Evolutionary conservation across 1,140 invertebrate genomes (phyloP).

Genomic region (Zaprionus lachaisei): DNA sequence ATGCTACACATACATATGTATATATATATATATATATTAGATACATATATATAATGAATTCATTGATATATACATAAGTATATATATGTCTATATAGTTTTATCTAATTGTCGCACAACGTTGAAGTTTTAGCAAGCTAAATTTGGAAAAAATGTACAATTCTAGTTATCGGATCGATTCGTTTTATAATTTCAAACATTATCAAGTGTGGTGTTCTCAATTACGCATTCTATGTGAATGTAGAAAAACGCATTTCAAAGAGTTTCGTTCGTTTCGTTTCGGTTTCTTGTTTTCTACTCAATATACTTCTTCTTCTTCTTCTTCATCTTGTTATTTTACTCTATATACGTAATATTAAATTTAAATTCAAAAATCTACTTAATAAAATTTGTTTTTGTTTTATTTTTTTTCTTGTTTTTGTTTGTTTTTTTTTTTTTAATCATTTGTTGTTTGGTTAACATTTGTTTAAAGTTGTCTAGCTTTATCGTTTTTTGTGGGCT

Average conservation of each 20-base stretch:
- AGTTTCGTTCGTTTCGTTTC: slow-evolving; percentile 31
- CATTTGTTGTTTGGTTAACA: slow-evolving; percentile 72
- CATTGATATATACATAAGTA: slow-evolving; percentile 10
- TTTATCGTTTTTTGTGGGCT: slow-evolving; percentile 58
- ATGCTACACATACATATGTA: not conserved
- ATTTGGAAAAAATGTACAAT: slow-evolving; percentile 72
- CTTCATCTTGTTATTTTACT: slow-evolving; percentile 37
- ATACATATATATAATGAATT: slow-evolving; percentile 9
- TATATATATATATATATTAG: not conserved
- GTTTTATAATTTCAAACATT: slow-evolving; percentile 5
- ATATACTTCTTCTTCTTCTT: slow-evolving; percentile 25
- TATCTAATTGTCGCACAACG: slow-evolving; percentile 51
- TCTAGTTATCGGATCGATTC: slow-evolving; percentile 41
- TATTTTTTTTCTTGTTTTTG: slow-evolving; percentile 22
- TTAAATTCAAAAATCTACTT: slow-evolving; percentile 79
- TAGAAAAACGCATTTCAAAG: slow-evolving; percentile 71
- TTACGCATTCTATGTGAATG: slow-evolving; percentile 28
- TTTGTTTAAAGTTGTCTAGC: slow-evolving; percentile 54
- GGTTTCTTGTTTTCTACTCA: slow-evolving; percentile 18
- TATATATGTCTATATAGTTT: slow-evolving; percentile 19
- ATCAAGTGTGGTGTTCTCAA: slow-evolving; percentile 10
- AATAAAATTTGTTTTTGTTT: slow-evolving; percentile 66
- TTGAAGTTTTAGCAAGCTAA: slow-evolving; percentile 54
- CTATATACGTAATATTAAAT: slow-evolving; percentile 59
- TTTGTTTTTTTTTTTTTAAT: slow-evolving; percentile 24